Evolutionary conservation across 1,140 invertebrate genomes (phyloP).

Genomic region (Mycetomoellerius zeteki): DNA sequence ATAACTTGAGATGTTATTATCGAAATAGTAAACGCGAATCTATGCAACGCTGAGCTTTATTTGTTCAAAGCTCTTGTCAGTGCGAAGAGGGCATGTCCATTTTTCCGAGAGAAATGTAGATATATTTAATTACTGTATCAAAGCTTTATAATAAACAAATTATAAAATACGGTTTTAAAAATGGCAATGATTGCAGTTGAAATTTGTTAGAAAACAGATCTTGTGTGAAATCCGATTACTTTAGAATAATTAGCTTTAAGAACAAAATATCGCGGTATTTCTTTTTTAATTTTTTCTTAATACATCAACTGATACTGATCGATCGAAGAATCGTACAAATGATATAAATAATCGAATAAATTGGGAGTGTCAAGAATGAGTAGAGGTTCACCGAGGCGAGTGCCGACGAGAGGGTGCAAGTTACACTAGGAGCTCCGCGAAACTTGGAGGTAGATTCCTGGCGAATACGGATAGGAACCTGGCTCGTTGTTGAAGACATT

Average conservation of each 20-base stretch:
- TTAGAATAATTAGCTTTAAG: not conserved
- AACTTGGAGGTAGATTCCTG: not conserved
- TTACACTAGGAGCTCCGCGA: constrained; percentile 10
- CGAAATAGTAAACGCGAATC: not conserved
- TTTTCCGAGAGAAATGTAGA: not conserved
- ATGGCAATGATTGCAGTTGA: not conserved
- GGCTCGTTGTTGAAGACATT: constrained; percentile 31
- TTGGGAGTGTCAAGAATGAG: not conserved
- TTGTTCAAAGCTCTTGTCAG: not conserved
- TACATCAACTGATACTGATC: not conserved
- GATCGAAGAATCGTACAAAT: constrained; percentile 6
- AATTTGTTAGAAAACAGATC: not conserved
- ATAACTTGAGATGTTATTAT: not conserved
- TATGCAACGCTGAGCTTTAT: not conserved
- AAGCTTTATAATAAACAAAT: not conserved
- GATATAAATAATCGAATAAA: not conserved
- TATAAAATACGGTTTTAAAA: not conserved
- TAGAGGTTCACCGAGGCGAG: not conserved
- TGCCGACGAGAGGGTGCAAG: constrained; percentile 8
- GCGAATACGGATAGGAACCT: constrained; percentile 26
- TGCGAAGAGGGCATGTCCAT: not conserved
- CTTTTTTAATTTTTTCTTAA: not conserved
- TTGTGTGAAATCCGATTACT: not conserved
- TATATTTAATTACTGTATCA: not conserved
- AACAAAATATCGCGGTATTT: not conserved